Evolutionary conservation across 2,797 vertebrate species (phyloP), one percentile per base, ranked within the genome.

Genomic region (Cuniculus paca): DNA sequence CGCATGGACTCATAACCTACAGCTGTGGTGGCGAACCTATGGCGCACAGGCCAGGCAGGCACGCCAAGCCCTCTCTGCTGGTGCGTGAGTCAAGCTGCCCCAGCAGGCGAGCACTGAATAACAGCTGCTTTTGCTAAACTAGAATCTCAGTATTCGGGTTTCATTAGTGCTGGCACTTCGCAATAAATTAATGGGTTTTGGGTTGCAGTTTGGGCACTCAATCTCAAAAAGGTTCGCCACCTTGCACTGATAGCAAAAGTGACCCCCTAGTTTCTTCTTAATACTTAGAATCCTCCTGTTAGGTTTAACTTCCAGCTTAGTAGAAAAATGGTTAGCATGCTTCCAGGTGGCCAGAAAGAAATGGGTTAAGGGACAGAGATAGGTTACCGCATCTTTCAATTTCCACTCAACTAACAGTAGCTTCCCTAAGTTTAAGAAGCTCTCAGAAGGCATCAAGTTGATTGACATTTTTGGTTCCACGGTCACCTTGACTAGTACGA

Each of bases 271-370:
- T 42, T 87, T 54, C 39, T 83, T 92, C 85, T 70, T 48, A 77
- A 88, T 2, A 45, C 17, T 31, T 12, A 26, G 65, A n/a, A 58
- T 31, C 93, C 87, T 79, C 42, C 89, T 77, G 5, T 50, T 81
- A 85, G 77, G 52, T 36, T 97, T 90, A 36, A 63, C 84, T 39
- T 91, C 68, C 26, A 34, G 36, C 48, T 80, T 45, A 81, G 36
- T 31, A 79, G 34, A 52, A 0, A 96, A 77, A 85, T 20, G 52
- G 0, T 61, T 17, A 58, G 39, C 20, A 42, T 81, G 54, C 63
- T 39, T 28, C 82, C 17, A 54, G 65, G 36, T 56, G 22, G 50
- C 22, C 45, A 34, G 24, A 96, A 91, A 93, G 24, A 85, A 78
- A 93, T 14, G 2, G 28, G n/a, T 2, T 34, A 42, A 88, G 50